phyloP scores from a whole-genome alignment of 2,113 vertebrate genomes.

The Caretta caretta region DNA sequence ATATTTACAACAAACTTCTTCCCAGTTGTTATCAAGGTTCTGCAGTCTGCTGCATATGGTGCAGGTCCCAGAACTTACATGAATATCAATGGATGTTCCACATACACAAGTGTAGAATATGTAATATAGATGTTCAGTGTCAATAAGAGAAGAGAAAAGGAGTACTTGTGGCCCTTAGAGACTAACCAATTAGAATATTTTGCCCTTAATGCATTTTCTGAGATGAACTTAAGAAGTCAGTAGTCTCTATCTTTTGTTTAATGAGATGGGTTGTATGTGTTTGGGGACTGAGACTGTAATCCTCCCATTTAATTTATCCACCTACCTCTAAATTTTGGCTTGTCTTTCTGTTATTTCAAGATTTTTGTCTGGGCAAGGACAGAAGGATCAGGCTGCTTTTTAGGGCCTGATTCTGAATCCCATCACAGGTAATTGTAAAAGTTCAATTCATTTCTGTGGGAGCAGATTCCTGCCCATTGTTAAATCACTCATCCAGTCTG shows the following conservation, averaged over 20 bases:
- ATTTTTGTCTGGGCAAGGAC: not conserved
- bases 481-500: not conserved
- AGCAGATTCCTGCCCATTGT: not conserved
- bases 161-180: too few relatives aligned
- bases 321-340: not conserved
- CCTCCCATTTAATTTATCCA: not conserved
- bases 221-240: not conserved
- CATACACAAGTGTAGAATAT: fast-evolving
- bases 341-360: not conserved
- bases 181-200: not conserved
- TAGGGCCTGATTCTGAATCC: not conserved
- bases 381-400: not conserved
- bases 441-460: not conserved
- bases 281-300: not conserved
- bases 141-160: not conserved
- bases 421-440: not conserved
- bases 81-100: not conserved
- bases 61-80: not conserved
- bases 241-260: not conserved
- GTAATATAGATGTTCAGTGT: not conserved
- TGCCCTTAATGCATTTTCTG: not conserved
- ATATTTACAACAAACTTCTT: not conserved
- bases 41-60: not conserved
- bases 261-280: not conserved
- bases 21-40: not conserved